phyloP scores from a whole-genome alignment of 2,113 vertebrate species.

The Circaetus gallicus region DNA sequence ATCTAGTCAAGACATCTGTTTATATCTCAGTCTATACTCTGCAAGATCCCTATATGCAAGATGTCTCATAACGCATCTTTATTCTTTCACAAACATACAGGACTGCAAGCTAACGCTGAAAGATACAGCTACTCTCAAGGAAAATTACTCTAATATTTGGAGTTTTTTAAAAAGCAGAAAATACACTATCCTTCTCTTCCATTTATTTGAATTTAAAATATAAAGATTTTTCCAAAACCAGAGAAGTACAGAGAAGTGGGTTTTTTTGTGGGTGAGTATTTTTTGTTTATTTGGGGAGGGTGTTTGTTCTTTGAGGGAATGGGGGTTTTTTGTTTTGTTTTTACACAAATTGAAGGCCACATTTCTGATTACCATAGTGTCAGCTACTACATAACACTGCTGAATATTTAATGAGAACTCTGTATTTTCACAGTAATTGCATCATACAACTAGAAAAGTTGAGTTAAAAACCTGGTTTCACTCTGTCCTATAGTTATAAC shows the following conservation, averaged over 20 bases:
- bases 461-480: background rate
- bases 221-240: background rate
- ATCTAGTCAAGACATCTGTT: background rate
- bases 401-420: background rate
- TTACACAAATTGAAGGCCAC: background rate
- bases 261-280: accelerated
- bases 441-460: background rate
- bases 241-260: background rate
- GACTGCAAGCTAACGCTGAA: background rate
- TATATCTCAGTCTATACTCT: background rate
- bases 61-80: background rate
- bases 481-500: background rate
- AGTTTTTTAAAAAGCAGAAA: background rate
- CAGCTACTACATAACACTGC: background rate
- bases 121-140: background rate
- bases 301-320: background rate
- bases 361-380: background rate
- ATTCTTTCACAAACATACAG: background rate
- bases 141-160: background rate
- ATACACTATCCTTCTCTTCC: background rate
- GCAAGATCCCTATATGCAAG: background rate
- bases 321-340: background rate
- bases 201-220: background rate
- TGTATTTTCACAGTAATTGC: background rate
- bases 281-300: background rate